Conservation (phyloP, 2,888 invertebrate genomes). For the Mythimna ferrago region DNA sequence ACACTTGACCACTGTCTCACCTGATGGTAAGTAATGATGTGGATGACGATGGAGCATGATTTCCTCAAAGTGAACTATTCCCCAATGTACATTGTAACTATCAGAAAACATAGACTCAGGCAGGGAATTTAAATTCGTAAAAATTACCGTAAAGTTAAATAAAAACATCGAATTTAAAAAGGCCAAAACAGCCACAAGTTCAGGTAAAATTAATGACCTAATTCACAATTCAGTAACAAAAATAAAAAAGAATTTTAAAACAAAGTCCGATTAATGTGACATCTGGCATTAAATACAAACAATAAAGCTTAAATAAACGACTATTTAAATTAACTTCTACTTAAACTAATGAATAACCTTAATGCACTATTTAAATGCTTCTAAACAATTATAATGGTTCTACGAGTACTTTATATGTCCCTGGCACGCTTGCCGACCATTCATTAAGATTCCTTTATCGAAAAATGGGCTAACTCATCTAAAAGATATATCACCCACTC, state of each 20-base stretch:
- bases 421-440: constrained; percentile 34
- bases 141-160: too few relatives aligned
- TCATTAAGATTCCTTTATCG: constrained; percentile 50
- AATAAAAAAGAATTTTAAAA: constrained; percentile 30
- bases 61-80: too few relatives aligned
- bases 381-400: constrained; percentile 48
- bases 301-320: constrained; percentile 46
- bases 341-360: constrained; percentile 44
- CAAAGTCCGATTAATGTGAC: constrained; percentile 41
- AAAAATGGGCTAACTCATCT: constrained; percentile 44
- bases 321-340: constrained; percentile 46
- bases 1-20: too few relatives aligned
- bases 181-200: constrained; percentile 20
- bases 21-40: too few relatives aligned
- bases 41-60: too few relatives aligned
- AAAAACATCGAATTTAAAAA: too few relatives aligned
- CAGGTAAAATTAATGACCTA: constrained; percentile 24
- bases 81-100: too few relatives aligned
- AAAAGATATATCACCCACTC: constrained; percentile 43
- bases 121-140: too few relatives aligned
- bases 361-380: constrained; percentile 49
- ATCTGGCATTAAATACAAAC: constrained; percentile 39
- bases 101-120: too few relatives aligned
- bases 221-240: constrained; percentile 27
- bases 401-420: constrained; percentile 24